A percentile compares a stretch with the other conserved stretches of the same genome.
Conservation (phyloP, 2,113 vertebrate genomes). For the Melanerpes formicivorus region DNA sequence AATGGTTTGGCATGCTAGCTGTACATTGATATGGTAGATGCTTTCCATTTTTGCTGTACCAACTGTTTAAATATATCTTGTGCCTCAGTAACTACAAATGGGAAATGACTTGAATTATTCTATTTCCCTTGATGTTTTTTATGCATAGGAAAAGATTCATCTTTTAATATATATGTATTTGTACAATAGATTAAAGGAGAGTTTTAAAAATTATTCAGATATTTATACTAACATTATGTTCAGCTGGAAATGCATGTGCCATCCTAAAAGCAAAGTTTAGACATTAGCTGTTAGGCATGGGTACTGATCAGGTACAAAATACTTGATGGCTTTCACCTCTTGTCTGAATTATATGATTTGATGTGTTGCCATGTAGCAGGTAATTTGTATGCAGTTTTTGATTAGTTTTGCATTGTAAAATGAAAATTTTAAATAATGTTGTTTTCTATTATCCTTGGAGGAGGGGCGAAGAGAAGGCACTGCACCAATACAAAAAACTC, state of each 20-base stretch:
- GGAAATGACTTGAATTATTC: slow-evolving; percentile 63
- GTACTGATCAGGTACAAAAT: neutral
- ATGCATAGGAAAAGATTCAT: neutral
- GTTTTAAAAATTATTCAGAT: neutral
- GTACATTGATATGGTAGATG: slow-evolving; percentile 64
- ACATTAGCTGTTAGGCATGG: neutral
- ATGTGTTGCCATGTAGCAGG: neutral
- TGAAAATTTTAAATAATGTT: neutral
- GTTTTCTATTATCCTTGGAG: neutral
- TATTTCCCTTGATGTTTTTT: slow-evolving; percentile 43
- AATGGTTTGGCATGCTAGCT: slow-evolving; percentile 64
- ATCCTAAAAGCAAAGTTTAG: neutral
- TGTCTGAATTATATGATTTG: neutral
- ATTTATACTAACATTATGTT: neutral
- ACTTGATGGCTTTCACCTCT: neutral
- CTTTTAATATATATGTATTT: neutral
- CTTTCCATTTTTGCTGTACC: slow-evolving; percentile 70
- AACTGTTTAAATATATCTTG: slow-evolving; percentile 73
- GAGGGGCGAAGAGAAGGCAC: neutral
- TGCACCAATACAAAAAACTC: neutral
- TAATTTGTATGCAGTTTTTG: slow-evolving; percentile 13
- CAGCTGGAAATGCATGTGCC: neutral
- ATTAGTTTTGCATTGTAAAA: neutral
- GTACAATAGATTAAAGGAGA: neutral
- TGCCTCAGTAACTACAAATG: slow-evolving; percentile 57